Percentiles rank a stretch among this genome's conserved stretches.
Conservation (phyloP, 2,797 vertebrate genomes). For the Lagodon rhomboides region DNA sequence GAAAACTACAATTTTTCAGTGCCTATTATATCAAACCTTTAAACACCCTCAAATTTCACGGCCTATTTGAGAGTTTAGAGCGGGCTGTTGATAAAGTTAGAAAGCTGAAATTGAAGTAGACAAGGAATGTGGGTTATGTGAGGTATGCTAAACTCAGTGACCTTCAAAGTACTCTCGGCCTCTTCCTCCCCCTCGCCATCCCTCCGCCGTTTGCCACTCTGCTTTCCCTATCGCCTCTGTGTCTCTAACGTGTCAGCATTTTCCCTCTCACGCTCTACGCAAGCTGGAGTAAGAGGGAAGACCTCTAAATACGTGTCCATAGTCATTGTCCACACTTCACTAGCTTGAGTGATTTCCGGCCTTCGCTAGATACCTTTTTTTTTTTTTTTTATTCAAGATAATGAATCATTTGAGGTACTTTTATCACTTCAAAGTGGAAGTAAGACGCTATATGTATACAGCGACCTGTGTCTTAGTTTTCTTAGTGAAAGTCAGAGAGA, state of each 20-base stretch:
- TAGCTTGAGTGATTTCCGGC: not conserved
- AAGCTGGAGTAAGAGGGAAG: not conserved
- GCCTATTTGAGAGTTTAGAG: conserved; percentile 54
- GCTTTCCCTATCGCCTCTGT: conserved; percentile 26
- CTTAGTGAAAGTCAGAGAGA: too few relatives aligned
- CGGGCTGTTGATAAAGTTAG: conserved; percentile 63
- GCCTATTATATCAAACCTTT: conserved; percentile 26
- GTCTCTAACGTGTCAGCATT: conserved; percentile 14
- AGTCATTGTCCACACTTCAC: not conserved
- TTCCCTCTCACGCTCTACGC: not conserved
- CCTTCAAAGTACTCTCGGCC: conserved; percentile 60
- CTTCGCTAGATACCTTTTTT: not conserved
- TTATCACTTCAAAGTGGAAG: not conserved
- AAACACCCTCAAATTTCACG: conserved; percentile 28
- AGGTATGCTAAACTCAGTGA: conserved; percentile 71
- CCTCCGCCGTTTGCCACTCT: conserved; percentile 28
- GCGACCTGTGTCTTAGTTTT: too few relatives aligned
- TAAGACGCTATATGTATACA: too few relatives aligned
- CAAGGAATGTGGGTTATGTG: conserved; percentile 69
- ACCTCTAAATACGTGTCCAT: not conserved
- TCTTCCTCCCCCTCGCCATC: conserved; percentile 50
- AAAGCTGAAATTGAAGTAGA: conserved; percentile 68
- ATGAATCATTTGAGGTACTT: not conserved
- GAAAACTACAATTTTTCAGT: conserved; percentile 10
- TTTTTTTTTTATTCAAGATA: not conserved